These are phyloP conservation scores for Phyllostomus discolor DNA, from an alignment of 2,113 vertebrate species.

Conservation along the genomic window DNA sequence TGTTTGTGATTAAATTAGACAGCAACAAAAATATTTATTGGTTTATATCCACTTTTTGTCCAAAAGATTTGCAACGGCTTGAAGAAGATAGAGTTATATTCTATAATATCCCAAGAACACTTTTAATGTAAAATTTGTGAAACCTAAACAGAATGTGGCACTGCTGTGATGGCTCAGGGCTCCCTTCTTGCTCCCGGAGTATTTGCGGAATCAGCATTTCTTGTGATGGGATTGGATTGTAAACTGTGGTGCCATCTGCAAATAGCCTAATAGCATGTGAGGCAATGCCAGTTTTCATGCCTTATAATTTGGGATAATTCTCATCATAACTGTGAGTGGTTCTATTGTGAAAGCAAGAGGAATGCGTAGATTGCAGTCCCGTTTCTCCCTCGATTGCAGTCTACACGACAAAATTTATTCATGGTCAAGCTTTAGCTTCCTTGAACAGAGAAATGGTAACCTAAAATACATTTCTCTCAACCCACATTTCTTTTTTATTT, in stretches of 20 bases:
- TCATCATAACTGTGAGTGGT: slow-evolving; percentile 4
- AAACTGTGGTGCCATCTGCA: slow-evolving; percentile 51
- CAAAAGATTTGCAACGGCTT: not conserved
- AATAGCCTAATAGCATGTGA: slow-evolving; percentile 54
- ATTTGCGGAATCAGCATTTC: slow-evolving; percentile 35
- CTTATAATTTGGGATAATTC: slow-evolving; percentile 61
- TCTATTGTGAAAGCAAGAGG: slow-evolving; percentile 36
- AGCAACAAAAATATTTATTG: not conserved
- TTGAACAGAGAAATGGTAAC: slow-evolving; percentile 49
- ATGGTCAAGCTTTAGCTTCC: slow-evolving; percentile 9
- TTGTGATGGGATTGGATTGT: not conserved
- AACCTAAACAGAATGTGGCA: not conserved
- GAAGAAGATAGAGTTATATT: not conserved
- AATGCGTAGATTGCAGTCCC: not conserved
- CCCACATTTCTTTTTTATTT: slow-evolving; percentile 58
- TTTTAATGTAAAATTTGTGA: not conserved
- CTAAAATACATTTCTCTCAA: slow-evolving; percentile 40
- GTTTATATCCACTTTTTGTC: not conserved
- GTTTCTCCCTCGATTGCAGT: not conserved
- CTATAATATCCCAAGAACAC: not conserved
- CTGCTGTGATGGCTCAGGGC: not conserved
- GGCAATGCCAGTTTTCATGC: slow-evolving; percentile 38
- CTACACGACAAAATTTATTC: slow-evolving; percentile 50
- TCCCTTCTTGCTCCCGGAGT: not conserved
- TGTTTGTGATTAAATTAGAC: not conserved